Base-by-base conservation (phyloP, 2,888 invertebrate genomes). In the Seira sanloemensis region DNA sequence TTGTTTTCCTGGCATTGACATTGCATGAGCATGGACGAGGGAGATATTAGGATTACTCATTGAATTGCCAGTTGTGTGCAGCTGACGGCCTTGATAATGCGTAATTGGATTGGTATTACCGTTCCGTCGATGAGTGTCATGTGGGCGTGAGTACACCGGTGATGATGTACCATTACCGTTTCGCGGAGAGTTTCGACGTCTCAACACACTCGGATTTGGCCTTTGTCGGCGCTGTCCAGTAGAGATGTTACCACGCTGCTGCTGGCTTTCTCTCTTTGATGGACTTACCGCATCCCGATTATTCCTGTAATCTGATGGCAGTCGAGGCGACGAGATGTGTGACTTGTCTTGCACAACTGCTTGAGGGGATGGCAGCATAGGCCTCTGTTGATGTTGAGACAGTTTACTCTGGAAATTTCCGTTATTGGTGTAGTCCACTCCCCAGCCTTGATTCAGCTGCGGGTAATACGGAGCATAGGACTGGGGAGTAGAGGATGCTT, bases 71-170 rank as follows among this genome's bases (percentile, higher is more conserved):
- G 74, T 16, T 66, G 66, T 72, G 46, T 62, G 37, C 54, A 62
- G 66, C 27, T 58, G 66, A n/a, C 37, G 27, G n/a, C 26, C 62
- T 46, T 26, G 65, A 19, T 71, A 37, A 58, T 73, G 25, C n/a
- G 77, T 27, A 26, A 67, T 50, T 73, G 77, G 77, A 58, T 5
- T 58, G 19, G 50, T 58, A 58, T 58, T 68, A 24, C 26, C 26
- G 9, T 12, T 27, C 24, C 26, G 71, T 23, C 25, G 66, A 73
- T 50, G 50, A 54, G 37, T 46, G 18, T 58, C 5, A 16, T 21
- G 75, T 75, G 62, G 74, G 69, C 46, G 75, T 68, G 69, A 37
- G 54, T 68, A 74, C 24, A 65, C 68, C 54, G 26, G 68, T 25
- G 62, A 58, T 37, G 65, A 24, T 25, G 75, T 69, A 21, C 37